A percentile compares a stretch with the other conserved stretches of the same genome.
Conservation (phyloP, 2,888 invertebrate genomes). For the Sthenelais limicola region DNA sequence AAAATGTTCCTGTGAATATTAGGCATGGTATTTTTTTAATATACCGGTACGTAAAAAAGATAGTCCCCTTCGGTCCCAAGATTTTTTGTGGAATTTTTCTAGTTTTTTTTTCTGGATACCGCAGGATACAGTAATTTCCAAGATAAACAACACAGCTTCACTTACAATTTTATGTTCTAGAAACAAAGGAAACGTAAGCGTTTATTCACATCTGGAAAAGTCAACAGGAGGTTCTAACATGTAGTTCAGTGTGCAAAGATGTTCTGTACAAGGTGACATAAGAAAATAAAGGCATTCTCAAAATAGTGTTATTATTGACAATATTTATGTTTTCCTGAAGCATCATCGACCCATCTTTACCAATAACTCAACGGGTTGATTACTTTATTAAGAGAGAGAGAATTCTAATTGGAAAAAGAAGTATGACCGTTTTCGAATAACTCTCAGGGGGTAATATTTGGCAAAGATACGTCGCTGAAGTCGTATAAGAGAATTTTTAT, state of each 20-base stretch:
- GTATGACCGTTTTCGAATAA: too few species aligned
- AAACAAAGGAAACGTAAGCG: slow-evolving; percentile 8
- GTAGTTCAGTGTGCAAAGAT: slow-evolving; percentile 24
- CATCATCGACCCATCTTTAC: slow-evolving; percentile 22
- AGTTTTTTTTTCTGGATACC: too few species aligned
- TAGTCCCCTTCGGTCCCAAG: too few species aligned
- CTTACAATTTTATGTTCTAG: slow-evolving; percentile 30
- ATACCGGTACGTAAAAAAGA: too few species aligned
- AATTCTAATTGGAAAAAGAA: not conserved
- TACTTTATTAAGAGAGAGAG: not conserved
- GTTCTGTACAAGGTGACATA: slow-evolving; percentile 36
- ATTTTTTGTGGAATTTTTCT: too few species aligned
- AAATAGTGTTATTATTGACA: slow-evolving; percentile 23
- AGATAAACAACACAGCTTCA: slow-evolving; percentile 40
- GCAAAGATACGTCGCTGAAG: too few species aligned
- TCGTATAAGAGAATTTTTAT: too few species aligned
- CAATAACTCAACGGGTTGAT: not conserved
- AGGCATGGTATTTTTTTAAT: too few species aligned
- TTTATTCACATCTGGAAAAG: slow-evolving; percentile 29
- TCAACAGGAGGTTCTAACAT: too few species aligned
- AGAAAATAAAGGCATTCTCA: slow-evolving; percentile 22
- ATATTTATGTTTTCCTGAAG: slow-evolving; percentile 20
- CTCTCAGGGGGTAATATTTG: too few species aligned
- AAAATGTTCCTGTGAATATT: too few species aligned
- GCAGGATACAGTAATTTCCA: too few species aligned